phyloP scores from a whole-genome alignment of 2,797 vertebrate genomes.

The Chaunax sp. region DNA sequence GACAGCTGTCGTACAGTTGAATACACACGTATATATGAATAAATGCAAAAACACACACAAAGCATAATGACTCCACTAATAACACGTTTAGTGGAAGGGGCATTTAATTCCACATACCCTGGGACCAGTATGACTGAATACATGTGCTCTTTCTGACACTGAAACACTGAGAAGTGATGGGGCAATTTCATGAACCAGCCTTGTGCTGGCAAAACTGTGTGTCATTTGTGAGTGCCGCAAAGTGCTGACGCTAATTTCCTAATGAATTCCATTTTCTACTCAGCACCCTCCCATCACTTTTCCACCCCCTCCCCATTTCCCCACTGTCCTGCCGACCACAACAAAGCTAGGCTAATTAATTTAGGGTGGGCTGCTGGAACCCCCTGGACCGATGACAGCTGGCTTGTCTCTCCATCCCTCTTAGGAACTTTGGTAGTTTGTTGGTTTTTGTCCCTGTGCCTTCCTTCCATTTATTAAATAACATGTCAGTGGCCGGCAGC shows the following conservation, averaged over 20 bases:
- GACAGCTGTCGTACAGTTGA: constrained; percentile 82
- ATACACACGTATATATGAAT: constrained; percentile 36
- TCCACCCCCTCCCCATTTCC: constrained; percentile 62
- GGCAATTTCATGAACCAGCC: constrained; percentile 45
- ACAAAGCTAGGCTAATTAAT: constrained; percentile 89
- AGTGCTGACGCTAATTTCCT: constrained; percentile 91
- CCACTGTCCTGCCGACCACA: constrained; percentile 77
- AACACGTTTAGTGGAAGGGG: constrained; percentile 30
- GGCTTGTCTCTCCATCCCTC: constrained; percentile 78
- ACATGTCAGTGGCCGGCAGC: constrained; percentile 84
- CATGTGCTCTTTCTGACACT: constrained; percentile 29
- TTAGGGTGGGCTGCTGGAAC: constrained; percentile 80
- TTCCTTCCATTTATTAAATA: constrained; percentile 87
- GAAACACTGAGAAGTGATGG: constrained; percentile 43
- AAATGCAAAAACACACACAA: constrained; percentile 12
- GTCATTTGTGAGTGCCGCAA: constrained; percentile 81
- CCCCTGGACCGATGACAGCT: constrained; percentile 85
- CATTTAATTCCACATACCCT: constrained; percentile 28
- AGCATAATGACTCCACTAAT: constrained; percentile 28
- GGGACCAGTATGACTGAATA: constrained; percentile 23
- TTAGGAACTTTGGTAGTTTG: constrained; percentile 82
- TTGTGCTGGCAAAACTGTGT: constrained; percentile 78
- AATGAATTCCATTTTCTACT: constrained; percentile 90
- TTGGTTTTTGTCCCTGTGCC: constrained; percentile 76
- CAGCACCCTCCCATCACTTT: constrained; percentile 74